These are phyloP conservation scores for Cyclopterus lumpus DNA, from an alignment of 2,797 vertebrate species.

Conservation along the genomic window DNA sequence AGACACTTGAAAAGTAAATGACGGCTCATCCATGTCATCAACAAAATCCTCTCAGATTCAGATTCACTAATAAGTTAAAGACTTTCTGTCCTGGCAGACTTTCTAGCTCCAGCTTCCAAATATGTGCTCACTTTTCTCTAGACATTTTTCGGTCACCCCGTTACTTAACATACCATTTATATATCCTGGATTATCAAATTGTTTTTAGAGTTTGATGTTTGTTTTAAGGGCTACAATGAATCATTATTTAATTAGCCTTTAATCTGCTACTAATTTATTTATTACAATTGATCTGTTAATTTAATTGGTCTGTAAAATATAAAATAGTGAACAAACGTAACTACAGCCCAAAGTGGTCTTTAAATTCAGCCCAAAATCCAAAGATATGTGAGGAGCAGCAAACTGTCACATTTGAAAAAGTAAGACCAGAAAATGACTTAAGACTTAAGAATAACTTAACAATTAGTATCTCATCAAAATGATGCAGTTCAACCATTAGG, in stretches of 20 bases:
- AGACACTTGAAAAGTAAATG: slow-evolving; percentile 43
- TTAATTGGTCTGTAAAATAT: background rate
- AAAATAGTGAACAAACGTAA: background rate
- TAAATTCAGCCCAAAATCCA: background rate
- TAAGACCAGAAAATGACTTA: background rate
- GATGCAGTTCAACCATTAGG: background rate
- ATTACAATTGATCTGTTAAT: background rate
- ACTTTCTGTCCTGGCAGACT: slow-evolving; percentile 23
- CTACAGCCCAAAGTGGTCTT: background rate
- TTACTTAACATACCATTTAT: background rate
- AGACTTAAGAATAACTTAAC: background rate
- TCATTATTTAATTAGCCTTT: background rate
- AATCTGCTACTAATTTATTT: background rate
- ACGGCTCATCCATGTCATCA: slow-evolving; percentile 32
- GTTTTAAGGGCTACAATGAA: background rate
- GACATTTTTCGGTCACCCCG: background rate
- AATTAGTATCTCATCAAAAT: background rate
- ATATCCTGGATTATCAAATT: background rate
- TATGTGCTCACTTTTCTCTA: background rate
- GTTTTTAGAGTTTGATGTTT: background rate
- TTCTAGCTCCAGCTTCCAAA: slow-evolving; percentile 13
- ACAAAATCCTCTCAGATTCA: slow-evolving; percentile 43
- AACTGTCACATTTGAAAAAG: background rate
- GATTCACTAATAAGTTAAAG: slow-evolving; percentile 27
- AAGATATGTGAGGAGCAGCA: background rate